Evolutionary conservation across 2,797 vertebrate genomes (phyloP).

Genomic region (Sphenodon punctatus): DNA sequence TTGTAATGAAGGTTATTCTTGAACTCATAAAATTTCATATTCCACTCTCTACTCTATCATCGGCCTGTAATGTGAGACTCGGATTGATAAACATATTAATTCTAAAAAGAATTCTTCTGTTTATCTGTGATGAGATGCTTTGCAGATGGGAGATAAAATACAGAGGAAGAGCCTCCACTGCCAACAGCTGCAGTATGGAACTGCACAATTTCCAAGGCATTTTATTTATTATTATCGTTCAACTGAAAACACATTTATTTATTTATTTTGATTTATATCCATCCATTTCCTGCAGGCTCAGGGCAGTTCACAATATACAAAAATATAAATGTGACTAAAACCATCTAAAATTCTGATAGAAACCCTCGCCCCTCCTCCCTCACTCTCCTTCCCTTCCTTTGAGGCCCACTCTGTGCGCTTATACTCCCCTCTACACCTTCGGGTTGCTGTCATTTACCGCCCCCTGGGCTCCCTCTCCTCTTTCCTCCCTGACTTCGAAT

Average conservation of each 20-base stretch:
- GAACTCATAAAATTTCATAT: constrained; percentile 36
- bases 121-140: neutral
- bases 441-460: too few species aligned
- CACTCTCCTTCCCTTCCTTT: too few species aligned
- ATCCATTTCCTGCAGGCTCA: too few species aligned
- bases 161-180: neutral
- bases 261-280: too few species aligned
- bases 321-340: too few species aligned
- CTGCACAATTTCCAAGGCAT: neutral
- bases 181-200: neutral
- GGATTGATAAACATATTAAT: constrained; percentile 42
- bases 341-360: too few species aligned
- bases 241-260: neutral
- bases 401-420: too few species aligned
- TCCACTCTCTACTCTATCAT: constrained; percentile 21
- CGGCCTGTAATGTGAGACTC: neutral
- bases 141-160: neutral
- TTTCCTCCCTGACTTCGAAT: too few species aligned
- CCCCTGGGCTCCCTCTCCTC: too few species aligned
- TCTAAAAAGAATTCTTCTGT: neutral
- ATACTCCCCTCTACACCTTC: too few species aligned
- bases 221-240: constrained; percentile 10
- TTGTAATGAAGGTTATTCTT: constrained; percentile 50
- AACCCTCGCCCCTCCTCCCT: too few species aligned
- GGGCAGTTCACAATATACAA: too few species aligned